Evolutionary conservation across 2,113 vertebrate genomes (phyloP).

Genomic region (Oceanodroma tethys): DNA sequence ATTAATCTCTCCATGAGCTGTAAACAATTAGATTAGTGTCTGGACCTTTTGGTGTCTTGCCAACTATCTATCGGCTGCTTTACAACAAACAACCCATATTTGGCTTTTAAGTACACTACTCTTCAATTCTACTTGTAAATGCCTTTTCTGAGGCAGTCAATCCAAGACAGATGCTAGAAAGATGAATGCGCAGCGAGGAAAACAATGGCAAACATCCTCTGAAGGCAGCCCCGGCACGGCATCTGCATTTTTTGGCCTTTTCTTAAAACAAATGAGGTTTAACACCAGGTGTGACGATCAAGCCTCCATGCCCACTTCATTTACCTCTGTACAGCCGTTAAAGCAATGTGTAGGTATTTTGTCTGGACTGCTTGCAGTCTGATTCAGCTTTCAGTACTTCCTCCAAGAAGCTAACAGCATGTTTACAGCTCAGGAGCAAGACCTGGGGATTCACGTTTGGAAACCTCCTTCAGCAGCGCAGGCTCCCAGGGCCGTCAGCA

Average conservation of each 20-base stretch:
- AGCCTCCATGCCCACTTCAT: not conserved
- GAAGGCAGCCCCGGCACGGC: not conserved
- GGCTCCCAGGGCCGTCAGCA: not conserved
- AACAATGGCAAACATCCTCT: constrained; percentile 26
- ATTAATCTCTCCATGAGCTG: constrained; percentile 56
- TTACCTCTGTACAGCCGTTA: not conserved
- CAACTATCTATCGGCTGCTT: constrained; percentile 41
- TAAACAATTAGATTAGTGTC: constrained; percentile 61
- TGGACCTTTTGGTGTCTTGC: constrained; percentile 46
- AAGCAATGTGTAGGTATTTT: not conserved
- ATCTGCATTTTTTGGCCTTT: not conserved
- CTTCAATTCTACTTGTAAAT: constrained; percentile 17
- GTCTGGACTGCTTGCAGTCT: not conserved
- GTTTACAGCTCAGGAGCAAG: not conserved
- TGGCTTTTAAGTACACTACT: constrained; percentile 18
- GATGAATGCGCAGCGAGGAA: not conserved
- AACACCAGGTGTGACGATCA: not conserved
- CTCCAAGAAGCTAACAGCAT: not conserved
- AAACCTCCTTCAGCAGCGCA: not conserved
- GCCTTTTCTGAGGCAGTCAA: constrained; percentile 1
- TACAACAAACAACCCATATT: constrained; percentile 11
- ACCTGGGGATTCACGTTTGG: not conserved
- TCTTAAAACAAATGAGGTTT: not conserved
- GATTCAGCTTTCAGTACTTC: not conserved
- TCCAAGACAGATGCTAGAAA: constrained; percentile 47